A percentile compares a stretch with the other conserved stretches of the same genome.
Conservation (phyloP, 2,797 vertebrate genomes). For the Peromyscus attwateri region DNA sequence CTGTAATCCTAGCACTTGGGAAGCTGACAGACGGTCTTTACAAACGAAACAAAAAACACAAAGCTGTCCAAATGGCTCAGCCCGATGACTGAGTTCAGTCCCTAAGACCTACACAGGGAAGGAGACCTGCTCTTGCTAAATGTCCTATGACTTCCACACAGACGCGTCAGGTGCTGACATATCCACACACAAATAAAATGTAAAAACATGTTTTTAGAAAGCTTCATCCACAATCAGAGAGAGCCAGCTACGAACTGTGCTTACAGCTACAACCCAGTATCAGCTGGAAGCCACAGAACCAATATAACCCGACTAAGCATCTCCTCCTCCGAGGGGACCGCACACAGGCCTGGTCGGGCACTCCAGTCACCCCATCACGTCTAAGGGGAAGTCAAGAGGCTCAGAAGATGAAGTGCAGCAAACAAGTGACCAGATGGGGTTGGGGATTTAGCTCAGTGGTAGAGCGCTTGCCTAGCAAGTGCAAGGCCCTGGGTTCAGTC, state of each 20-base stretch:
- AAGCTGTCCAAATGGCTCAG: not conserved
- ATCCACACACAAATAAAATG: not conserved
- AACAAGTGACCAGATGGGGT: not conserved
- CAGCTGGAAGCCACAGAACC: not conserved
- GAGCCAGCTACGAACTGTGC: not conserved
- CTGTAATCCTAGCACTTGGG: not conserved
- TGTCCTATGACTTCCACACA: not conserved
- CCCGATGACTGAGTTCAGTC: not conserved
- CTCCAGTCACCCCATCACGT: no score
- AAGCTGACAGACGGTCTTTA: not conserved
- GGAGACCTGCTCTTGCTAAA: not conserved
- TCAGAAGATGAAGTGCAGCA: not conserved
- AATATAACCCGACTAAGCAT: not conserved
- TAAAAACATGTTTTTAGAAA: not conserved
- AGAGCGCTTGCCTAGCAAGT: no score
- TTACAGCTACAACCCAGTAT: not conserved
- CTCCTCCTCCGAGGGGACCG: not conserved
- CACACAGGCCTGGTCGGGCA: not conserved
- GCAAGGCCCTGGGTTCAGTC: no score
- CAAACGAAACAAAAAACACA: not conserved
- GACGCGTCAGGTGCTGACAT: not conserved
- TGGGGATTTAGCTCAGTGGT: no score
- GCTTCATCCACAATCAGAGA: constrained; percentile 33
- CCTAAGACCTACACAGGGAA: not conserved
- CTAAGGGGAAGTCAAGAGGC: no score